A percentile compares a stretch with the other conserved stretches of the same genome.
Conservation (phyloP, 2,113 vertebrate genomes). For the Spea multiplicata region DNA sequence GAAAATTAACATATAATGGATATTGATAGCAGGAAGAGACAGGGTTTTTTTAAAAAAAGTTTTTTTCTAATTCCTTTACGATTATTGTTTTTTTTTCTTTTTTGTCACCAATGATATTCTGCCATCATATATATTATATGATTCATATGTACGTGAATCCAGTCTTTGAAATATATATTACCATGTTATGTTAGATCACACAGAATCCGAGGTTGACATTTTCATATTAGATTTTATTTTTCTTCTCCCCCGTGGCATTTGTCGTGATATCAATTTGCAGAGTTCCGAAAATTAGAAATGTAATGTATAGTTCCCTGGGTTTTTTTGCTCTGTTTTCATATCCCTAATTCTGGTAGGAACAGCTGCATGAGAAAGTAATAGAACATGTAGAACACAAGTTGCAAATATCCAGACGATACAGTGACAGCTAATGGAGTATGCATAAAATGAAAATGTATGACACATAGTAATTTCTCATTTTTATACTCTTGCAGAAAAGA, state of each 20-base stretch:
- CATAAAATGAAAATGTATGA: constrained; percentile 21
- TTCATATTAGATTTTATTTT: not conserved
- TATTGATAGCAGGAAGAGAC: constrained; percentile 20
- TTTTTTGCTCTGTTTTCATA: not conserved
- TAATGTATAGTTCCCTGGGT: not conserved
- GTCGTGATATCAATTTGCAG: not conserved
- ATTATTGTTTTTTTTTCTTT: not conserved
- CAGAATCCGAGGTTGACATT: not conserved
- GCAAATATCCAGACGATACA: constrained; percentile 24
- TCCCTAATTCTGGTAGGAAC: not conserved
- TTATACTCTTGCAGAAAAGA: constrained; percentile 33
- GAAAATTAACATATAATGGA: constrained; percentile 46
- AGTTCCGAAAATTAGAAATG: not conserved
- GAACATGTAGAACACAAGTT: constrained; percentile 11
- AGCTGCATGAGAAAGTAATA: constrained; percentile 4
- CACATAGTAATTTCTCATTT: constrained; percentile 24
- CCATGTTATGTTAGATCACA: not conserved
- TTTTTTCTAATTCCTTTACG: constrained; percentile 5
- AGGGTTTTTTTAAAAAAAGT: constrained; percentile 1
- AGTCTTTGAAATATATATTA: not conserved
- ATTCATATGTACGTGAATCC: not conserved
- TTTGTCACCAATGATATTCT: not conserved
- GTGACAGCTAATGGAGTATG: constrained; percentile 28
- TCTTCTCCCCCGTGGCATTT: not conserved
- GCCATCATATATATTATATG: not conserved